phyloP scores from a whole-genome alignment of 2,888 invertebrate genomes.

The Adela reaumurella region DNA sequence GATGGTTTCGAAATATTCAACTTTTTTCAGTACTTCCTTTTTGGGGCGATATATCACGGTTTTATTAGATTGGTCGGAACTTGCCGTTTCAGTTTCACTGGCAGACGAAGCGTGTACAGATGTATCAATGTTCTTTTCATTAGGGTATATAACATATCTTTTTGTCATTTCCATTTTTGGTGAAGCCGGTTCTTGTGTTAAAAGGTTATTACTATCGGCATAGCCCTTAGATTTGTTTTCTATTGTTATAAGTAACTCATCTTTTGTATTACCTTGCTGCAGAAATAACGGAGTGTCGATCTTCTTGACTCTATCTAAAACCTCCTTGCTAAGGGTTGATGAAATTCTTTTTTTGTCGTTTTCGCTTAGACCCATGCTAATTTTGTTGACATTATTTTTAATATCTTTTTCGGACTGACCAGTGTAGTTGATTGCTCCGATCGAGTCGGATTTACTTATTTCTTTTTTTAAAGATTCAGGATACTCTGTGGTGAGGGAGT shows the following conservation, averaged over 20 bases:
- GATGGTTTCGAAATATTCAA: conserved; percentile 76
- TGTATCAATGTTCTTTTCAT: conserved; percentile 26
- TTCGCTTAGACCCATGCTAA: conserved; percentile 57
- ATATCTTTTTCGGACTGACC: conserved; percentile 39
- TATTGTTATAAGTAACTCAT: not conserved
- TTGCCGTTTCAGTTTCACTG: conserved; percentile 68
- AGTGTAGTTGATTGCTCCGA: conserved; percentile 48
- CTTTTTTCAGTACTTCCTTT: conserved; percentile 67
- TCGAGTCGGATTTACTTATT: conserved; percentile 53
- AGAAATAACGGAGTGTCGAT: conserved; percentile 25
- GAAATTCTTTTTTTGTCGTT: conserved; percentile 71
- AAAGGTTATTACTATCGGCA: too few species aligned
- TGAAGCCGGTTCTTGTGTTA: not conserved
- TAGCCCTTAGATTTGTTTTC: too few species aligned
- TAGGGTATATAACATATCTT: conserved; percentile 22
- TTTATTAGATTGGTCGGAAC: conserved; percentile 68
- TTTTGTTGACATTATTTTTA: conserved; percentile 46
- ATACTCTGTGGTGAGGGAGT: conserved; percentile 48
- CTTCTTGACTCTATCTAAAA: conserved; percentile 61
- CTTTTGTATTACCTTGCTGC: conserved; percentile 51
- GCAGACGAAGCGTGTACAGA: conserved; percentile 42
- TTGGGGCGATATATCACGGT: conserved; percentile 63
- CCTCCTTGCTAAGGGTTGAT: conserved; percentile 68
- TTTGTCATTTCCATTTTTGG: conserved; percentile 7
- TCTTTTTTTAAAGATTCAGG: conserved; percentile 32